Evolutionary conservation across 2,113 vertebrate genomes (phyloP).

Genomic region (Chlamydotis undulata): DNA sequence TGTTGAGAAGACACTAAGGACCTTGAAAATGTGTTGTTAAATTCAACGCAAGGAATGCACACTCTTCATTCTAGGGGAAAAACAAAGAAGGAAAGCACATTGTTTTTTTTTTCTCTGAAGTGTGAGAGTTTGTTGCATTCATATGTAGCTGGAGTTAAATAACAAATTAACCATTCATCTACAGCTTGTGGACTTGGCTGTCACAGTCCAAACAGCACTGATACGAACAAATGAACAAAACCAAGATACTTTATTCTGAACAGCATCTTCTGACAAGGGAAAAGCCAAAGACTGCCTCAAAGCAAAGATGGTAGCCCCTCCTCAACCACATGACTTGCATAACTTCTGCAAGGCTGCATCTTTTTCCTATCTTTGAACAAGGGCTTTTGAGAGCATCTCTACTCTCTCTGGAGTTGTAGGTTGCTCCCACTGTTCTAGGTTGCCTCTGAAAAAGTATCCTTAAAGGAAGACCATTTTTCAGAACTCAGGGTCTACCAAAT

Average conservation of each 20-base stretch:
- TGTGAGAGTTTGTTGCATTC: not conserved
- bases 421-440: not conserved
- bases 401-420: not conserved
- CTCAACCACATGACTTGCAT: not conserved
- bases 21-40: not conserved
- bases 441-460: not conserved
- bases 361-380: not conserved
- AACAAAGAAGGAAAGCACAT: slow-evolving; percentile 15
- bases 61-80: slow-evolving; percentile 43
- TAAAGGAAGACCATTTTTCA: not conserved
- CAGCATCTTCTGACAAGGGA: not conserved
- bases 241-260: not conserved
- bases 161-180: not conserved
- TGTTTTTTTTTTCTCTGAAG: not conserved
- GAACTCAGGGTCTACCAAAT: not conserved
- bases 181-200: not conserved
- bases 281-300: not conserved
- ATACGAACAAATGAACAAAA: not conserved
- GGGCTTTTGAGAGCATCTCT: not conserved
- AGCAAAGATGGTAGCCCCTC: not conserved
- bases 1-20: not conserved
- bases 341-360: not conserved
- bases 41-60: not conserved
- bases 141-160: not conserved
- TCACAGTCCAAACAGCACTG: not conserved